Evolutionary conservation across 2,113 vertebrate species (phyloP).

Genomic region (Pantherophis guttatus): DNA sequence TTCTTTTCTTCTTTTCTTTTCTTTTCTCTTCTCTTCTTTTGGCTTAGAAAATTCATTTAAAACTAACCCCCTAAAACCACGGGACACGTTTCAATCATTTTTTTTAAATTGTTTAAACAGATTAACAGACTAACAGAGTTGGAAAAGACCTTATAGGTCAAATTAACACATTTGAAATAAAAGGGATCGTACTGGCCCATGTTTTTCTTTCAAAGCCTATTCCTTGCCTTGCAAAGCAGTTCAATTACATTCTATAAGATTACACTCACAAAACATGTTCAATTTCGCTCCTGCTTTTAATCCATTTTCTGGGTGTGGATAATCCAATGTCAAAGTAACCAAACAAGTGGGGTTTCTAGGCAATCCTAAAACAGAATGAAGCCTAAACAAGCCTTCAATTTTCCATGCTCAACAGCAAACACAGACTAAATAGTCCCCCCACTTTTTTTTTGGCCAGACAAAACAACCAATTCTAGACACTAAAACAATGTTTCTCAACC

Average conservation of each 20-base stretch:
- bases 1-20: no score
- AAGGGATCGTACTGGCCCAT: neutral
- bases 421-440: neutral
- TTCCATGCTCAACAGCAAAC: neutral
- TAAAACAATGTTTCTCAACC: neutral
- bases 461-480: neutral
- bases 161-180: neutral
- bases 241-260: neutral
- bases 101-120: neutral
- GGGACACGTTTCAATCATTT: neutral
- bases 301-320: neutral
- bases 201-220: neutral
- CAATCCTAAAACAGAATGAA: neutral
- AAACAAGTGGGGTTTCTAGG: neutral
- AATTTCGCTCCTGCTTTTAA: neutral
- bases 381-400: neutral
- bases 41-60: neutral
- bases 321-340: neutral
- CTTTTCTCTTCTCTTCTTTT: neutral
- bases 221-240: neutral
- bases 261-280: neutral
- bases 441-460: neutral
- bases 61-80: neutral
- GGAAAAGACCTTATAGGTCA: no score
- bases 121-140: no score